A percentile compares a stretch with the other conserved stretches of the same genome.
These are phyloP conservation scores for Nesometra sesokonis DNA, from an alignment of 35 echinoderm and acorn worm genomes.

Conservation along the genomic window DNA sequence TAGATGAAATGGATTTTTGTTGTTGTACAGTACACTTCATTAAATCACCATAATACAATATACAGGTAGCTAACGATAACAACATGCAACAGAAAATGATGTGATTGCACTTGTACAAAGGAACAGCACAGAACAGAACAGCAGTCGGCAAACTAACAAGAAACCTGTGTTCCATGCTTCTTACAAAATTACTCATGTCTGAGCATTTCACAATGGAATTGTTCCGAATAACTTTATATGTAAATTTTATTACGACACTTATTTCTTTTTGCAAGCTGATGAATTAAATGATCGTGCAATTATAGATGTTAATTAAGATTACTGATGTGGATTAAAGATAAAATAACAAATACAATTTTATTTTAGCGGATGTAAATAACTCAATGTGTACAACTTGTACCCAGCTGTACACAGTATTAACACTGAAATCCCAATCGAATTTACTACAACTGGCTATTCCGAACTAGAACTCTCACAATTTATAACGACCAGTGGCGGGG, in stretches of 20 bases:
- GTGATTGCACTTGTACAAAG: neutral
- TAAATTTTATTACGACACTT: neutral
- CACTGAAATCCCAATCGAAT: no score
- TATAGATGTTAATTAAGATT: neutral
- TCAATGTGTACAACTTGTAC: no score
- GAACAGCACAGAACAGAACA: neutral
- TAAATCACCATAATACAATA: neutral
- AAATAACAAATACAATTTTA: neutral
- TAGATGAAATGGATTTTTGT: neutral
- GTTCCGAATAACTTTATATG: neutral
- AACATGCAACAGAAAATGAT: neutral
- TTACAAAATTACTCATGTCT: neutral
- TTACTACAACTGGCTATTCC: no score
- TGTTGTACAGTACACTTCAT: neutral
- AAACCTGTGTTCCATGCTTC: neutral
- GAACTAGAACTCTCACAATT: no score
- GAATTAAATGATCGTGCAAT: neutral
- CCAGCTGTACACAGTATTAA: no score
- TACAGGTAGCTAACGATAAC: neutral
- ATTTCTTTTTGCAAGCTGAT: neutral
- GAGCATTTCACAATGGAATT: neutral
- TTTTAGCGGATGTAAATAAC: no score
- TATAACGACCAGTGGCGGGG: no score
- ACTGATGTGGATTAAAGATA: neutral
- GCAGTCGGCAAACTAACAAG: neutral